Evolutionary conservation across 2,888 invertebrate species (phyloP).

Genomic region (Carcina quercana): DNA sequence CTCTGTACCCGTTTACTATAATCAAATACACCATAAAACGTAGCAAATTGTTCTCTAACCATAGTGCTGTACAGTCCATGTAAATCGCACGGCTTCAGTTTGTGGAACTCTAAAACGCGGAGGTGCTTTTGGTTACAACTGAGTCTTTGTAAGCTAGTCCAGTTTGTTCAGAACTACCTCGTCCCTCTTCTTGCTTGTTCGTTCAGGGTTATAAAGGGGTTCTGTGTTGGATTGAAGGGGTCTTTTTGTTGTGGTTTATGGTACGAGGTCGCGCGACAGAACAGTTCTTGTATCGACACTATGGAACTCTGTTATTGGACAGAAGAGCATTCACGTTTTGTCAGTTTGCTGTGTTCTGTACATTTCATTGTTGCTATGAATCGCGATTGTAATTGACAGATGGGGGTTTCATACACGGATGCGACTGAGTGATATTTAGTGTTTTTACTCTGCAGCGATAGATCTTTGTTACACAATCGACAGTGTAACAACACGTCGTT

Average conservation of each 20-base stretch:
- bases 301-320: constrained; percentile 67
- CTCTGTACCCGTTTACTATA: constrained; percentile 29
- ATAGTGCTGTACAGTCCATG: constrained; percentile 29
- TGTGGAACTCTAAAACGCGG: constrained; percentile 57
- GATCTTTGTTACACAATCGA: too few species aligned
- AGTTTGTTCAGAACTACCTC: constrained; percentile 41
- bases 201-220: constrained; percentile 22
- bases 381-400: constrained; percentile 57
- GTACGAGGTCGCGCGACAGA: constrained; percentile 62
- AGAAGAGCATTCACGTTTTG: constrained; percentile 58
- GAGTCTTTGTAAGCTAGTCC: constrained; percentile 60
- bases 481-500: too few species aligned
- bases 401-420: constrained; percentile 36
- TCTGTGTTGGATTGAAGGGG: constrained; percentile 23
- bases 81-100: constrained; percentile 35
- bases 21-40: constrained; percentile 15
- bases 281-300: constrained; percentile 61
- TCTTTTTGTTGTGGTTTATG: constrained; percentile 36
- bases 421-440: constrained; percentile 14
- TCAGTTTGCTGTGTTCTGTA: constrained; percentile 49
- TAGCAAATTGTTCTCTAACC: constrained; percentile 43
- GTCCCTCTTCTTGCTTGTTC: constrained; percentile 27
- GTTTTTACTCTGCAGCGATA: constrained; percentile 5
- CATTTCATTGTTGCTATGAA: constrained; percentile 66
- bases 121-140: constrained; percentile 64